Conservation (phyloP, 2,888 invertebrate genomes). For the Brachyopa scutellaris region DNA sequence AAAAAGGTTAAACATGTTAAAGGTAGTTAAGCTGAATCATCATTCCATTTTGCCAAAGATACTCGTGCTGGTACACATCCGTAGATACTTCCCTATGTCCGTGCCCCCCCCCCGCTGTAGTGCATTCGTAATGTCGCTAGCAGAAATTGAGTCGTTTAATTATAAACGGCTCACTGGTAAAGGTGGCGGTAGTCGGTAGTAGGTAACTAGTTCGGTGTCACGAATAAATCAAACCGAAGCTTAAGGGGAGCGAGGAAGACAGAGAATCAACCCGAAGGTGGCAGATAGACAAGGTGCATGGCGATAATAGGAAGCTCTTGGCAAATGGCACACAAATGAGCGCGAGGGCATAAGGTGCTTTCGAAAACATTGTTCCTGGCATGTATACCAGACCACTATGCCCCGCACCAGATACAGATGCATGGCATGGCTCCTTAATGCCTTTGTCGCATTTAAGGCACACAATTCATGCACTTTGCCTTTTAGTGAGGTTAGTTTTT, state of each 20-base stretch:
- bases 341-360: conserved; percentile 53
- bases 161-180: conserved; percentile 62
- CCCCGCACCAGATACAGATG: conserved; percentile 43
- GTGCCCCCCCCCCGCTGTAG: conserved; percentile 1
- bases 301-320: conserved; percentile 34
- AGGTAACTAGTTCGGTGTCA: conserved; percentile 58
- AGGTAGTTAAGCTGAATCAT: conserved; percentile 61
- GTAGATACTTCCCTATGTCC: background rate
- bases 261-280: background rate
- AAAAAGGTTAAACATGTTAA: conserved; percentile 66
- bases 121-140: conserved; percentile 42
- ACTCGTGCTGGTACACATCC: conserved; percentile 42
- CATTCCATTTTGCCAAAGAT: conserved; percentile 34
- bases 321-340: conserved; percentile 56
- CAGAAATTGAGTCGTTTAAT: conserved; percentile 70
- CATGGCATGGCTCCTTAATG: conserved; percentile 41
- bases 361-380: conserved; percentile 55
- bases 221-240: conserved; percentile 65
- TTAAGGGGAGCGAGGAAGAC: background rate
- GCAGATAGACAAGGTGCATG: background rate
- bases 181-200: conserved; percentile 17
- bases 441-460: conserved; percentile 68
- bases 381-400: conserved; percentile 19
- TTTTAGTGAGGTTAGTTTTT: background rate
- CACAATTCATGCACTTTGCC: conserved; percentile 58